Evolutionary conservation across 2,113 vertebrate genomes (phyloP), one percentile per base, ranked within the genome.

Genomic region (Choloepus hoffmanni): DNA sequence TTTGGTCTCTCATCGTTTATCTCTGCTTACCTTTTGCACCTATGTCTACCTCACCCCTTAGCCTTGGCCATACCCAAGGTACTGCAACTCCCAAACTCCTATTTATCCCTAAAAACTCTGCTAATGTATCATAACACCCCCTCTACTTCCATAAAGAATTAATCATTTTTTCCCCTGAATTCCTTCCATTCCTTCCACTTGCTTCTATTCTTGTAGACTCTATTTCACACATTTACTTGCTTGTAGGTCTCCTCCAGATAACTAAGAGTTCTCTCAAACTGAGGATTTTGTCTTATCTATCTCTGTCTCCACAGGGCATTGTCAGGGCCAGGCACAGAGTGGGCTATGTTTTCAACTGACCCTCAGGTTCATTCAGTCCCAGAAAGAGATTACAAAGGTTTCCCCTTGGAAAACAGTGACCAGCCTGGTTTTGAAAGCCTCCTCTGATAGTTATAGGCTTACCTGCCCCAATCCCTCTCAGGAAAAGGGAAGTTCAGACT

Each of bases 401-500:
- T 79, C 62, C 33, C 45, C 50, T 93, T 43, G 3, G 19, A 11
- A 85, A 76, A 48, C 10, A 70, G 13, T 2, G 2, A 50, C 13
- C 23, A 95, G n/a, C 33, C 11, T 85, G 33, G 58, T 83, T 90
- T 72, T 48, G 21, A 63, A 90, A 84, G 65, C 43, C 13, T 65
- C 43, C 33, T 12, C 30, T 7, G n/a, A 68, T 72, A 43, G 45
- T 4, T 50, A 28, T 2, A 36, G 26, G 50, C 79, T 70, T 58
- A 43, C 43, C 12, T 7, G 40, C 30, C 36, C 33, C 79, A 15
- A 7, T 26, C 1, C 7, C 85, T 70, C 58, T 90, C n/a, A 55
- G 58, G 43, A 83, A 90, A 84, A 58, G 26, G 14, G 14, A 60
- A 33, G 67, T 21, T 13, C 30, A 79, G 33, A 12, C 19, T 81